Evolutionary conservation across 2,797 vertebrate species (phyloP), one percentile per base, ranked within the genome.

Genomic region (Mycteria americana): DNA sequence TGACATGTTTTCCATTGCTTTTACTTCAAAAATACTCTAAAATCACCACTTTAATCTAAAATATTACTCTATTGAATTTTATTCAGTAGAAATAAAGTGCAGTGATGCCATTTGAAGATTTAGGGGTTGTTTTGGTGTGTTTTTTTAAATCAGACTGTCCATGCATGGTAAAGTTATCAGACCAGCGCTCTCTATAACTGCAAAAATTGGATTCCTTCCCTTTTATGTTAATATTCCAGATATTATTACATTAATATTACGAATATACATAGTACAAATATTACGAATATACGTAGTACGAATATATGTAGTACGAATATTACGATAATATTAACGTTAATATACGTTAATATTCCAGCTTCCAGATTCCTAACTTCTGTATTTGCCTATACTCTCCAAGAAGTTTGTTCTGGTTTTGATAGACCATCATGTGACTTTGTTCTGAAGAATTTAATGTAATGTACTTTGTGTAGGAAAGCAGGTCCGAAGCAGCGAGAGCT

Each of bases 401-500:
- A 73, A 76, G 51, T 74, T 88, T 85, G 79, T 50, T 92, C 78
- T 91, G 84, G 14, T 41, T 67, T 81, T 72, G 60, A n/a, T 5
- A 72, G 57, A 68, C 27, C 50, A 33, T 15, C 33, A 3, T 0
- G 24, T 82, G 84, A 30, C 48, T 65, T 48, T 33, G 76, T 13
- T 82, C 87, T 64, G 60, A 74, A 33, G 68, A 87, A 70, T 24
- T 63, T 2, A 39, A 25, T 48, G 25, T 24, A 43, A 54, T 88
- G 88, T 24, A 3, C 43, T 43, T 5, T n/a, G 35, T 13, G 76
- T 1, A 48, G 67, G n/a, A 46, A 68, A 41, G 85, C 64, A 46
- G 43, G 27, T 7, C 18, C 0, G 0, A 80, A 48, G 23, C 53
- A 72, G 57, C 0, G 1, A 31, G 30, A 22, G 73, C 10, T 60